Evolutionary conservation across 2,797 vertebrate species (phyloP).

Genomic region (Pseudomugil tenellus): DNA sequence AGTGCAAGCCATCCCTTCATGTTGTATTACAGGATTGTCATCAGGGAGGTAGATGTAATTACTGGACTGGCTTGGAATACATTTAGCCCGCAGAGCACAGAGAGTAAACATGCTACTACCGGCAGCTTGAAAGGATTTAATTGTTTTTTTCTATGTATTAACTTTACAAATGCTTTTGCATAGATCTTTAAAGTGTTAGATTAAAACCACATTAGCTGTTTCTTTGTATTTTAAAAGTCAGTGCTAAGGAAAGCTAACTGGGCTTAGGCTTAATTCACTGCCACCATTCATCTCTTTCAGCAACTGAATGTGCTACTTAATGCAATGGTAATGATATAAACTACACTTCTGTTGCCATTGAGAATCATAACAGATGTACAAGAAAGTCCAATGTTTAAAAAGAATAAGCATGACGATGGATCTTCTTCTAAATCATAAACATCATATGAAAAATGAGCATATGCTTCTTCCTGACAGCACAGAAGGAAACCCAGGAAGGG

Average conservation of each 20-base stretch:
- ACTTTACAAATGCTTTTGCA: not conserved
- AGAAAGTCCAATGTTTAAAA: not conserved
- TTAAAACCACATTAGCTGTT: not conserved
- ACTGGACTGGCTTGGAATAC: not conserved
- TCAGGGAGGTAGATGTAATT: not conserved
- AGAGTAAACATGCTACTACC: not conserved
- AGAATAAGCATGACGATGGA: not conserved
- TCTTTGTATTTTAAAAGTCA: not conserved
- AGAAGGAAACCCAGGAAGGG: not conserved
- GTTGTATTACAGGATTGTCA: slow-evolving; percentile 1
- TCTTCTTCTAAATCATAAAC: not conserved
- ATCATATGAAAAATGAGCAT: not conserved
- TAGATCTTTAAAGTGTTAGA: not conserved
- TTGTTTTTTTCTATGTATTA: not conserved
- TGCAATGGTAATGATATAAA: not conserved
- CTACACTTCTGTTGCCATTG: not conserved
- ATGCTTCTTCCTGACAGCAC: not conserved
- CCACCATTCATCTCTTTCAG: not conserved
- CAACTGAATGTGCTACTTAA: not conserved
- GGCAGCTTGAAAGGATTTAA: not conserved
- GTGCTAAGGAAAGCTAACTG: not conserved
- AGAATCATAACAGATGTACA: not conserved
- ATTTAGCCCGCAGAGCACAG: not conserved
- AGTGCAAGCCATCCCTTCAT: not conserved
- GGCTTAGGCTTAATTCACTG: not conserved